phyloP scores from a whole-genome alignment of 2,888 invertebrate species.

The Calameuta pallipes region DNA sequence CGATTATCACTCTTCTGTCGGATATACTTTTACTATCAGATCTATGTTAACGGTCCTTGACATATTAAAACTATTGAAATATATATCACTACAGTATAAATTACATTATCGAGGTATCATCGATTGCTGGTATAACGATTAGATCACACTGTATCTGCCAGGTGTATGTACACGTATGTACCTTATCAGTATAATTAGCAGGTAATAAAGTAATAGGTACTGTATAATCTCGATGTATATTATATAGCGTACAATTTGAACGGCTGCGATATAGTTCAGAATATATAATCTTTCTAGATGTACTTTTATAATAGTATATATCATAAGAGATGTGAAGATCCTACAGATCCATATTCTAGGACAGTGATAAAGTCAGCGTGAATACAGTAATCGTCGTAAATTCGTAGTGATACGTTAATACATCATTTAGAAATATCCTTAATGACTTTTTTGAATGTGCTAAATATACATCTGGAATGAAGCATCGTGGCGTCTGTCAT shows the following conservation, averaged over 20 bases:
- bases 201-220: background rate
- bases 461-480: constrained; percentile 46
- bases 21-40: background rate
- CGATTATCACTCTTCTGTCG: background rate
- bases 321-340: background rate
- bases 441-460: constrained; percentile 13
- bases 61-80: background rate
- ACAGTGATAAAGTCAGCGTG: background rate
- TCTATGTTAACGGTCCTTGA: background rate
- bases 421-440: constrained; percentile 26
- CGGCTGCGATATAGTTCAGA: background rate
- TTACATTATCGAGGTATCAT: background rate
- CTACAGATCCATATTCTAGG: background rate
- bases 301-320: background rate
- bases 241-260: background rate
- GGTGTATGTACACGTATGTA: background rate
- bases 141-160: background rate
- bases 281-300: background rate
- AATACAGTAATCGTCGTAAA: background rate
- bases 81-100: background rate
- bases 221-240: background rate
- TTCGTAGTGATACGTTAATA: constrained; percentile 8
- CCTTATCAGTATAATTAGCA: background rate
- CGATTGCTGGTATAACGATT: background rate
- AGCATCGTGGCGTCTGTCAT: constrained; percentile 45